Percentiles rank a stretch among this genome's conserved stretches.
Conservation (phyloP, 2,113 vertebrate genomes). For the Oryzias melastigma region DNA sequence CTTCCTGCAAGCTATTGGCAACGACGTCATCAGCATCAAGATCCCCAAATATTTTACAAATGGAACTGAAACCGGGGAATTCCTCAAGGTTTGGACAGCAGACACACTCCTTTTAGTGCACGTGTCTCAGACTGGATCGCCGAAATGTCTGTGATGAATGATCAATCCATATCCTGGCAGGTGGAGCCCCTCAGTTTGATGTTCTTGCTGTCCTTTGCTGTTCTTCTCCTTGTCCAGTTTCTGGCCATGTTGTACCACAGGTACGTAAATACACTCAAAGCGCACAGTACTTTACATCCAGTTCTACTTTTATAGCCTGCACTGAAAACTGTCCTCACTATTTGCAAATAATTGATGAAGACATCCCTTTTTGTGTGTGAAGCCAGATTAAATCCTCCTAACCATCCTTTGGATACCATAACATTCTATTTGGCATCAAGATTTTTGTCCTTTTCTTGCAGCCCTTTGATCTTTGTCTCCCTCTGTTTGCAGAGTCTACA, state of each 20-base stretch:
- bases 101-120: neutral
- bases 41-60: slow-evolving; percentile 72
- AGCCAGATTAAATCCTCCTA: no score
- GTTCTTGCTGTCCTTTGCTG: slow-evolving; percentile 78
- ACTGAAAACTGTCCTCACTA: no score
- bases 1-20: slow-evolving; percentile 79
- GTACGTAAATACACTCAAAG: slow-evolving; percentile 45
- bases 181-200: slow-evolving; percentile 81
- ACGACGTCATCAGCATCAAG: slow-evolving; percentile 73
- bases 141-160: neutral
- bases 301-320: neutral
- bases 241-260: slow-evolving; percentile 83
- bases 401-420: no score
- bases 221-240: slow-evolving; percentile 77
- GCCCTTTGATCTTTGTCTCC: slow-evolving; percentile 3
- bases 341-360: no score
- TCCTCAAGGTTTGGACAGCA: slow-evolving; percentile 47
- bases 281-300: neutral
- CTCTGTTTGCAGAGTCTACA: slow-evolving; percentile 73
- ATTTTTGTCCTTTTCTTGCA: slow-evolving; percentile 5
- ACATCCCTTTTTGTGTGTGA: no score
- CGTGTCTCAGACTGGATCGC: neutral
- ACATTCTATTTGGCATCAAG: neutral
- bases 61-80: slow-evolving; percentile 43
- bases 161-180: slow-evolving; percentile 33